These are phyloP conservation scores for Seira ritae DNA, from an alignment of 2,888 invertebrate species.

Conservation along the genomic window DNA sequence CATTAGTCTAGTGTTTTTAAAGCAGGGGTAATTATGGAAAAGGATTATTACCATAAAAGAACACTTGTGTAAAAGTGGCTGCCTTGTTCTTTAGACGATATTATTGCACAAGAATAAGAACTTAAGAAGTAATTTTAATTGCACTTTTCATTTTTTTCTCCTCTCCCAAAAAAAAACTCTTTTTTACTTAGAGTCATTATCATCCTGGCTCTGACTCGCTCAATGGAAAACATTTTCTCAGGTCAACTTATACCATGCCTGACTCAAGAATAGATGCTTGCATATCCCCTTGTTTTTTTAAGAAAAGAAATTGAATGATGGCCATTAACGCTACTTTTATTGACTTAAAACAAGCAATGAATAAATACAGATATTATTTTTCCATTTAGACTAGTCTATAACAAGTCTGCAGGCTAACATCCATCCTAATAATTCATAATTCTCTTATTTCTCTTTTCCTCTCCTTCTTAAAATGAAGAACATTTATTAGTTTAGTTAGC, in stretches of 20 bases:
- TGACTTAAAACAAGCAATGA: constrained; percentile 42
- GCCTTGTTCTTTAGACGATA: neutral
- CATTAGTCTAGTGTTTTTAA: neutral
- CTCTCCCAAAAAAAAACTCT: neutral
- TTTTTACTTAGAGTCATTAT: neutral
- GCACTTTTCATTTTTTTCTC: constrained; percentile 32
- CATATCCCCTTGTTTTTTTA: no score
- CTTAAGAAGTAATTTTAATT: constrained; percentile 53
- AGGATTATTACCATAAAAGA: constrained; percentile 20
- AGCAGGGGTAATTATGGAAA: constrained; percentile 39
- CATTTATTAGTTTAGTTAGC: neutral
- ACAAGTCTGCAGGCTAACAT: neutral
- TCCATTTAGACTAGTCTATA: no score
- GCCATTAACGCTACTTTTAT: constrained; percentile 50
- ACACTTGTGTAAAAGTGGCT: no score
- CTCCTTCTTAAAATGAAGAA: neutral
- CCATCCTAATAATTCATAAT: neutral
- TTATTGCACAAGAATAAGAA: constrained; percentile 20
- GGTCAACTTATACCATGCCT: no score
- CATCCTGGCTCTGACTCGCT: neutral
- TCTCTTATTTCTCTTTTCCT: no score
- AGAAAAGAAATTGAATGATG: constrained; percentile 18
- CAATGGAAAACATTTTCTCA: neutral
- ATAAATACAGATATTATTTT: no score
- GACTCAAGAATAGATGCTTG: no score